Conservation (phyloP, 2,113 vertebrate species). For the Ciconia stormi region DNA sequence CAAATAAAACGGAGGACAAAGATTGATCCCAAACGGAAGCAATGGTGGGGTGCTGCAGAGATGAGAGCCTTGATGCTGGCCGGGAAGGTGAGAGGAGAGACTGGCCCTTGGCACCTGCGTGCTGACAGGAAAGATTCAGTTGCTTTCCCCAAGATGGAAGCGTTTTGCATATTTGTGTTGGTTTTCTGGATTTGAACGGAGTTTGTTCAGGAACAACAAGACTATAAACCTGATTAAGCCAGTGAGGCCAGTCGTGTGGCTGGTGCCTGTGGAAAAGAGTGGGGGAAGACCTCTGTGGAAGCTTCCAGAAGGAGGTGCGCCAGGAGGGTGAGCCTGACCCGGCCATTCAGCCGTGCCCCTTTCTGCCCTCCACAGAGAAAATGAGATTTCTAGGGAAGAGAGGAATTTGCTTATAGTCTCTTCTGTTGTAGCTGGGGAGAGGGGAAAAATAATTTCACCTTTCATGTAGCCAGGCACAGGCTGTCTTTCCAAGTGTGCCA, state of each 20-base stretch:
- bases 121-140: background rate
- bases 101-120: fast-evolving
- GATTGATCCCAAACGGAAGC: background rate
- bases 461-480: background rate
- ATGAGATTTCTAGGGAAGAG: background rate
- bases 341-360: fast-evolving
- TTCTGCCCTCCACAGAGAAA: background rate
- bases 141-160: background rate
- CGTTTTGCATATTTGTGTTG: background rate
- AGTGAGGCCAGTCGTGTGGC: fast-evolving
- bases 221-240: background rate
- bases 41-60: background rate
- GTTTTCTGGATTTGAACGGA: background rate
- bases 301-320: background rate
- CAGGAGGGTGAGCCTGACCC: background rate
- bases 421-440: background rate
- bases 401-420: background rate
- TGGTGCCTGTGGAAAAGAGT: background rate
- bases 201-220: fast-evolving
- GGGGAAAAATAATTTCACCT: background rate
- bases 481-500: background rate
- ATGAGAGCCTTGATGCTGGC: fast-evolving
- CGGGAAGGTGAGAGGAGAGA: background rate
- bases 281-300: fast-evolving
- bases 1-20: background rate